phyloP scores from a whole-genome alignment of 2,113 vertebrate species.

The Pyrgilauda ruficollis region DNA sequence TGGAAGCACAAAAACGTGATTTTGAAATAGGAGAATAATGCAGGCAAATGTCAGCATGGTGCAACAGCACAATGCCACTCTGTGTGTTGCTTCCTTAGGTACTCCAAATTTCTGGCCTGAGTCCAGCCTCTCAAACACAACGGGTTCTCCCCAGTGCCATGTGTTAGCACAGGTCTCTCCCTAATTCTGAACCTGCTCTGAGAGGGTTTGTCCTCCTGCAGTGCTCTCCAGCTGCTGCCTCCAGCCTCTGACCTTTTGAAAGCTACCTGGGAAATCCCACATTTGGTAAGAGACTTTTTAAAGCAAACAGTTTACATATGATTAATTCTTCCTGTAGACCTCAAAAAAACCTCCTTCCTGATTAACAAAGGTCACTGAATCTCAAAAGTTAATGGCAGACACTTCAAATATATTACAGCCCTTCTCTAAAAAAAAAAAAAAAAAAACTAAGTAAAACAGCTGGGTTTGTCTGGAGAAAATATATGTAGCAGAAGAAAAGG shows the following conservation, averaged over 20 bases:
- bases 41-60: not conserved
- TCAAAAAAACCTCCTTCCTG: not conserved
- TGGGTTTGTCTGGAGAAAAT: not conserved
- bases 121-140: not conserved
- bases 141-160: not conserved
- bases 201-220: not conserved
- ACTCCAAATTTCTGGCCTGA: not conserved
- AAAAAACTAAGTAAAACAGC: not conserved
- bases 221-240: constrained; percentile 2
- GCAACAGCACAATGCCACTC: not conserved
- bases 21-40: not conserved
- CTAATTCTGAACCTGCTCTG: not conserved
- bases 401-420: not conserved
- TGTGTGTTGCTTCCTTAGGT: not conserved
- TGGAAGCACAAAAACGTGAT: not conserved
- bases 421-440: not conserved
- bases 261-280: constrained; percentile 51
- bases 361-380: constrained; percentile 53
- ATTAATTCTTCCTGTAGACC: constrained; percentile 33
- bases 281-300: constrained; percentile 31
- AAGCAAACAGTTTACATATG: constrained; percentile 28
- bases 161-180: not conserved
- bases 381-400: constrained; percentile 26
- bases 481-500: not conserved
- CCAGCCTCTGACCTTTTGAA: constrained; percentile 33